These are phyloP conservation scores for Pheosia gnoma DNA, from an alignment of 2,888 invertebrate genomes.

Conservation along the genomic window DNA sequence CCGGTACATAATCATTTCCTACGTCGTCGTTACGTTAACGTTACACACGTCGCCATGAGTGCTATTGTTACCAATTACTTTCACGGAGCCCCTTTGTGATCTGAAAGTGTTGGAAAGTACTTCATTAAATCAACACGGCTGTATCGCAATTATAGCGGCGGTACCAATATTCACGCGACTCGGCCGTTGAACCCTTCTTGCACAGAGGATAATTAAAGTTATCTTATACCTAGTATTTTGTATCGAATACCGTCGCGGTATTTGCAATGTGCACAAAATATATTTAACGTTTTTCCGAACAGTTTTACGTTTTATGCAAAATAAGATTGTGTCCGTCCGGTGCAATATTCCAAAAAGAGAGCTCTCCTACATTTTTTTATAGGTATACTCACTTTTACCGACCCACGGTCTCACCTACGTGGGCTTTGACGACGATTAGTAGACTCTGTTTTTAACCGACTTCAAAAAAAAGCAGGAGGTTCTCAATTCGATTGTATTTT, in stretches of 20 bases:
- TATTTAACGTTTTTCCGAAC: too few relatives aligned
- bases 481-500: too few relatives aligned
- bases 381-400: too few relatives aligned
- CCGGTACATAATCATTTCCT: slow-evolving; percentile 27
- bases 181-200: slow-evolving; percentile 41
- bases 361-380: too few relatives aligned
- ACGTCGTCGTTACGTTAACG: slow-evolving; percentile 24
- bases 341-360: too few relatives aligned
- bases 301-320: too few relatives aligned
- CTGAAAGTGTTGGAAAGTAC: slow-evolving; percentile 75
- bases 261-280: background rate
- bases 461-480: too few relatives aligned
- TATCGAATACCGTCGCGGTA: background rate
- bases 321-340: too few relatives aligned
- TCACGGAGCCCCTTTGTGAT: slow-evolving; percentile 65
- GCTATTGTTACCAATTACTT: slow-evolving; percentile 58
- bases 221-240: slow-evolving; percentile 13
- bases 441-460: too few relatives aligned
- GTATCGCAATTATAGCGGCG: slow-evolving; percentile 52
- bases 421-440: too few relatives aligned
- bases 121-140: slow-evolving; percentile 61
- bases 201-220: slow-evolving; percentile 19
- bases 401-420: too few relatives aligned
- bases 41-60: slow-evolving; percentile 13
- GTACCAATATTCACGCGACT: slow-evolving; percentile 48